A percentile compares a stretch with the other conserved stretches of the same genome.
These are phyloP conservation scores for Agriopis aurantiaria DNA, from an alignment of 2,888 invertebrate genomes.

Conservation along the genomic window DNA sequence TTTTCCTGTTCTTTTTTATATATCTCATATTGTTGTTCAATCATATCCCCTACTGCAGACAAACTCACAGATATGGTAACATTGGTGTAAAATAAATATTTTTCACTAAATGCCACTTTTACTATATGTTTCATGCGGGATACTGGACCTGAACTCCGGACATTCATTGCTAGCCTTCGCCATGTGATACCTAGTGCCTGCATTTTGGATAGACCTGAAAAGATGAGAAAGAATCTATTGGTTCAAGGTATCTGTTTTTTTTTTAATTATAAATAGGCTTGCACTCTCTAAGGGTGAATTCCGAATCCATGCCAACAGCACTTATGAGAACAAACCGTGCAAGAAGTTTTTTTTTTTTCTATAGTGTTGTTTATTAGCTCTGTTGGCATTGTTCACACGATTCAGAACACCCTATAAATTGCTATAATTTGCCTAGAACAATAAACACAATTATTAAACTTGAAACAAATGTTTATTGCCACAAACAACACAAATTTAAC, in stretches of 20 bases:
- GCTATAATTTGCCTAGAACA: neutral
- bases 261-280: too few species aligned
- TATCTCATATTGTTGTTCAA: conserved; percentile 94
- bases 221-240: conserved; percentile 16
- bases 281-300: too few species aligned
- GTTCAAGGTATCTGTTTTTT: neutral
- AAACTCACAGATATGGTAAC: conserved; percentile 92
- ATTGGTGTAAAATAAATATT: conserved; percentile 93
- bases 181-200: conserved; percentile 67
- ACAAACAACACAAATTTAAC: conserved; percentile 14
- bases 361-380: too few species aligned
- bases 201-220: conserved; percentile 39
- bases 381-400: too few species aligned
- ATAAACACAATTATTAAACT: conserved; percentile 17
- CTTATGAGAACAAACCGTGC: too few species aligned
- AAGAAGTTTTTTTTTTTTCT: too few species aligned
- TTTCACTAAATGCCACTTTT: conserved; percentile 87
- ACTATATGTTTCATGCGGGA: conserved; percentile 59
- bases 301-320: too few species aligned
- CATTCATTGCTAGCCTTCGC: conserved; percentile 66
- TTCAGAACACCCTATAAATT: too few species aligned
- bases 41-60: conserved; percentile 92
- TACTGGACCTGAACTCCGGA: conserved; percentile 54
- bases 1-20: conserved; percentile 86
- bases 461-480: conserved; percentile 23